phyloP scores from a whole-genome alignment of 2,888 invertebrate species.

The Melieria crassipennis region DNA sequence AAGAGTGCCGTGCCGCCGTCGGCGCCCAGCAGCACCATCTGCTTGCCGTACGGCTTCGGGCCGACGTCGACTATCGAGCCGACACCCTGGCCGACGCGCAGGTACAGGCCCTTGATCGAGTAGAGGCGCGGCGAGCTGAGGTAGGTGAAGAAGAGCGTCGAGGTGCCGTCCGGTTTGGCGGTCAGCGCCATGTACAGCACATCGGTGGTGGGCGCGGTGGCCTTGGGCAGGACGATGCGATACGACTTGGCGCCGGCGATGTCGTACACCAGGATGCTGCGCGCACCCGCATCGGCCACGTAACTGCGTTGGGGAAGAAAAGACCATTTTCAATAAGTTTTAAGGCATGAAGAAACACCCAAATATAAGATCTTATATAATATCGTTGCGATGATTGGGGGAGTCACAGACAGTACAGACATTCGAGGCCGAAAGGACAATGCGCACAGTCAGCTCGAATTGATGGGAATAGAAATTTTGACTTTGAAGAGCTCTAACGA shows the following conservation, averaged over 20 bases:
- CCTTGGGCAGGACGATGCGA: conserved; percentile 70
- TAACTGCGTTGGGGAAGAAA: conserved; percentile 50
- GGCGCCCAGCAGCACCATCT: conserved; percentile 71
- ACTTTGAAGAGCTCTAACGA: too few relatives aligned
- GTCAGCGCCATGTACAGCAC: conserved; percentile 71
- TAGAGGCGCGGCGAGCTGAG: conserved; percentile 69
- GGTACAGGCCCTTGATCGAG: conserved; percentile 69
- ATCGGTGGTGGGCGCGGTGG: conserved; percentile 67
- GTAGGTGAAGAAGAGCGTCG: conserved; percentile 71
- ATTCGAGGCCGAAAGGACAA: too few relatives aligned
- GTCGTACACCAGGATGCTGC: conserved; percentile 68
- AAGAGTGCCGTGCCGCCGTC: conserved; percentile 71
- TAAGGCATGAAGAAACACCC: neutral
- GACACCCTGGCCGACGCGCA: conserved; percentile 68
- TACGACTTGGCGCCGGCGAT: conserved; percentile 67
- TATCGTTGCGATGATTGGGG: too few relatives aligned
- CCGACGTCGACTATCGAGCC: conserved; percentile 72
- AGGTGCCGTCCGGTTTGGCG: conserved; percentile 67
- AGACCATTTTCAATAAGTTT: neutral
- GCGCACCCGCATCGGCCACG: conserved; percentile 63
- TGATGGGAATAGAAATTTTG: too few relatives aligned
- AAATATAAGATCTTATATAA: too few relatives aligned
- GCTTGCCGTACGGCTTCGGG: conserved; percentile 67
- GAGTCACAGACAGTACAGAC: too few relatives aligned
- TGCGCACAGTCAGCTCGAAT: too few relatives aligned